phyloP scores from a whole-genome alignment of 2,888 invertebrate genomes.

The Shargacucullia verbasci region DNA sequence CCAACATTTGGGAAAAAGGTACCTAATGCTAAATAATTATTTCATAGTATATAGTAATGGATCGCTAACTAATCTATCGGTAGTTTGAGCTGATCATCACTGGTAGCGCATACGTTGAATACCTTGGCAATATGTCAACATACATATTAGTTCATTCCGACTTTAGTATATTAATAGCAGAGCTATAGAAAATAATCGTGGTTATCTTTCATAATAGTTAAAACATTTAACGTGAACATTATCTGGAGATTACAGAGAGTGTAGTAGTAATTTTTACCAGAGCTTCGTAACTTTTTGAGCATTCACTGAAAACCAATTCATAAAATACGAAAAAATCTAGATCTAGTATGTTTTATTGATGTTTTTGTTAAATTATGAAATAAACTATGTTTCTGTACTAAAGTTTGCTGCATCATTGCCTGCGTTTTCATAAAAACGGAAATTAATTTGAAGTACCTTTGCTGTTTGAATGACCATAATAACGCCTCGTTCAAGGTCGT shows the following conservation, averaged over 20 bases:
- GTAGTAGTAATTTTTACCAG: too few relatives aligned
- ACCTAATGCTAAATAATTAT: too few relatives aligned
- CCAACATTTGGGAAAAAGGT: too few relatives aligned
- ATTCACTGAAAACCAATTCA: too few relatives aligned
- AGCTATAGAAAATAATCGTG: conserved; percentile 37
- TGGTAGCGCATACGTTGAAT: conserved; percentile 51
- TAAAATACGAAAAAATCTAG: too few relatives aligned
- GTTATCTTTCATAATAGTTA: conserved; percentile 27
- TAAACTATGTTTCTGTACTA: background rate
- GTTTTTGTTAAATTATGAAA: conserved; percentile 1
- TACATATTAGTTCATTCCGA: conserved; percentile 50
- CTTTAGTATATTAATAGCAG: conserved; percentile 47
- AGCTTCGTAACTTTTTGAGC: too few relatives aligned
- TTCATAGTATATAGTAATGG: too few relatives aligned
- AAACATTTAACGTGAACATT: too few relatives aligned
- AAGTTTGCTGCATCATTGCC: too few relatives aligned
- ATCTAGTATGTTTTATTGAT: too few relatives aligned
- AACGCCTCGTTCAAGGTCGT: conserved; percentile 47
- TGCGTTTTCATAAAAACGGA: background rate
- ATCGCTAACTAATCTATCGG: conserved; percentile 1
- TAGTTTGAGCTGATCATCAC: conserved; percentile 15
- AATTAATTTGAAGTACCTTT: conserved; percentile 41
- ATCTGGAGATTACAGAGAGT: too few relatives aligned
- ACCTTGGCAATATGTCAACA: conserved; percentile 56
- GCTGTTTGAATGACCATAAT: conserved; percentile 40